Evolutionary conservation across 2,888 invertebrate genomes (phyloP), one percentile per base, ranked within the genome.

Genomic region (Caenorhabditis sp.): DNA sequence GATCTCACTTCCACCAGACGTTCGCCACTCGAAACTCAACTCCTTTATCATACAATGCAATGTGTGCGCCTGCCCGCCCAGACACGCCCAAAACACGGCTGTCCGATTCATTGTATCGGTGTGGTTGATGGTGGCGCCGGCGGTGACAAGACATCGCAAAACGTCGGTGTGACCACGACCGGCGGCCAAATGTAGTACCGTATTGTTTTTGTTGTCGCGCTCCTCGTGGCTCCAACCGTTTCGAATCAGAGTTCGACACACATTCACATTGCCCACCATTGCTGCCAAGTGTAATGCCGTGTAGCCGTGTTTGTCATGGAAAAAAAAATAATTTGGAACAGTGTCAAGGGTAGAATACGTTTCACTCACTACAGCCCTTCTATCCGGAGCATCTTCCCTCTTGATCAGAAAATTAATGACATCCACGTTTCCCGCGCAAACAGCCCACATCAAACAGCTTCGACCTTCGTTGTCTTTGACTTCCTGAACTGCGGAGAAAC

Each of bases 391-490:
- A 63, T 67, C 58, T 21, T 69, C 60, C 27, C 62, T 49, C 61
- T 75, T 67, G 1, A 82, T 66, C 21, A 82, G 60, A 53, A 72
- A 79, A 37, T 79, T 54, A 26, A 82, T 79, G 14, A 68, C 76
- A 26, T 82, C 79, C 10, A 78, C 58, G 43, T 83, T 83, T 8
- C 82, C 82, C 10, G 83, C 83, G 58, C 82, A 77, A 5, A 85
- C 85, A 1, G 86, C 86, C 86, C 86, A 86, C 86, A 86, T 86
- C 43, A 86, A 68, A 69, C 83, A 83, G 10, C 83, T 78, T 14
- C 86, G 77, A 17, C 77, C 66, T 58, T 86, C 79, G n/a, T 75
- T 76, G 69, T 86, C 86, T 51, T 79, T 70, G 24, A 85, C 79
- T 63, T 86, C 82, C 82, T 84, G 65, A 58, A 55, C 55, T 14